phyloP scores from a whole-genome alignment of 1,140 invertebrate species.

The Cydia fagiglandana region DNA sequence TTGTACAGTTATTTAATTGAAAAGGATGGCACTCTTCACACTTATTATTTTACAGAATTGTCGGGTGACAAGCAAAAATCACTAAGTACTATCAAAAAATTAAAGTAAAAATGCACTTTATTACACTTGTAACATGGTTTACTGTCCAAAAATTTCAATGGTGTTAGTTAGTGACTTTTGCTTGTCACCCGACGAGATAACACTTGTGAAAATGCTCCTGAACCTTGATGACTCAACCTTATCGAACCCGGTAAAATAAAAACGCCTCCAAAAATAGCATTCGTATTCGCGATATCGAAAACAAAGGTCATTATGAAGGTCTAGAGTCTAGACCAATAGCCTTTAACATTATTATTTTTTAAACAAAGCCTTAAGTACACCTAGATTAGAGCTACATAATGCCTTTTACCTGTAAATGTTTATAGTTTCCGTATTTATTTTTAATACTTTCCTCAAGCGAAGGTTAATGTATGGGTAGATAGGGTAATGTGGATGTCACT shows the following conservation, averaged over 20 bases:
- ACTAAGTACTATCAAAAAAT: too few relatives aligned
- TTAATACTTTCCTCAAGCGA: conserved; percentile 21
- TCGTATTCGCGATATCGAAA: conserved; percentile 47
- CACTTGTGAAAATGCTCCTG: too few relatives aligned
- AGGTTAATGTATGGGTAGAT: conserved; percentile 27
- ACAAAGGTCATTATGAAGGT: conserved; percentile 51
- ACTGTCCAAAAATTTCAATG: too few relatives aligned
- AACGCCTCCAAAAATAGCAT: conserved; percentile 12
- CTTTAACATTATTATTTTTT: not conserved
- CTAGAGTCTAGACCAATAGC: conserved; percentile 35
- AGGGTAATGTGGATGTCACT: conserved; percentile 15
- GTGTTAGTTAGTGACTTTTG: too few relatives aligned
- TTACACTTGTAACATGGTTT: too few relatives aligned
- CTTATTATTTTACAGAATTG: too few relatives aligned
- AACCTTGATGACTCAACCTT: conserved; percentile 31
- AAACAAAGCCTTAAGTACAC: not conserved
- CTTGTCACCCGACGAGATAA: too few relatives aligned
- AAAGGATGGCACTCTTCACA: too few relatives aligned
- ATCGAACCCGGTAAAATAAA: not conserved
- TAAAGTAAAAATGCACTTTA: too few relatives aligned
- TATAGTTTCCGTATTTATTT: conserved; percentile 22
- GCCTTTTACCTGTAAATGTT: not conserved
- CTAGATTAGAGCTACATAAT: not conserved
- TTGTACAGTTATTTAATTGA: too few relatives aligned
- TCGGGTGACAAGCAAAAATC: too few relatives aligned